Base-by-base conservation (phyloP, 2,888 invertebrate genomes). In the Tuta absoluta region DNA sequence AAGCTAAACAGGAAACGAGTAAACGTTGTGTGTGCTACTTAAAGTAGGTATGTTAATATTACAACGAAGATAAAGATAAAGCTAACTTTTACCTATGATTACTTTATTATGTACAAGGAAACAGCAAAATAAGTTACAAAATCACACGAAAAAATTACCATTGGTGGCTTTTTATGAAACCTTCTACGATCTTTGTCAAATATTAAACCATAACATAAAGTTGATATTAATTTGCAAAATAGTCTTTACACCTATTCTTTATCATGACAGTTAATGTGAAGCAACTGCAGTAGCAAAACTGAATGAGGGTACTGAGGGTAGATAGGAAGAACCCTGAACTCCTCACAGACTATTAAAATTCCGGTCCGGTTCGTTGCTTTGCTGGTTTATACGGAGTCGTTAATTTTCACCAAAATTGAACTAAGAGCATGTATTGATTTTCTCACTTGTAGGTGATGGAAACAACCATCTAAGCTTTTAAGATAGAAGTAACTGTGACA, bases 301-400 rank as follows among this genome's bases (percentile, higher is more conserved):
- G 37, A 45, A 4, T 45, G 33, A 33, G 33, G n/a, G n/a, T n/a
- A n/a, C n/a, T 45, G 7, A 23, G 59, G 10, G 12, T 11, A 63
- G 17, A 45, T 56, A 23, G 59, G 66, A 66, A 59, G 58, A 56
- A n/a, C 10, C 66, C 80, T 82, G 84, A 85, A 89, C 82, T 83
- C 84, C 85, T 84, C 86, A 82, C 82, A 86, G 90, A 90, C 91
- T 89, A 91, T 89, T 91, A 89, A 89, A 90, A 91, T 92, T 91
- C 92, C 91, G 70, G 84, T 89, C 75, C 86, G 90, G 92, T 90
- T 92, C 91, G 92, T 92, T 92, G 92, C 92, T 81, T 85, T 79
- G 81, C 85, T 92, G 89, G 86, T 92, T 92, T 91, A 92, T 92
- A 85, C 91, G 80, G 82, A 70, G 86, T 89, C 86, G 91, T 91